These are phyloP conservation scores for Rhinophrynus dorsalis DNA, from an alignment of 2,797 vertebrate genomes.

Conservation along the genomic window DNA sequence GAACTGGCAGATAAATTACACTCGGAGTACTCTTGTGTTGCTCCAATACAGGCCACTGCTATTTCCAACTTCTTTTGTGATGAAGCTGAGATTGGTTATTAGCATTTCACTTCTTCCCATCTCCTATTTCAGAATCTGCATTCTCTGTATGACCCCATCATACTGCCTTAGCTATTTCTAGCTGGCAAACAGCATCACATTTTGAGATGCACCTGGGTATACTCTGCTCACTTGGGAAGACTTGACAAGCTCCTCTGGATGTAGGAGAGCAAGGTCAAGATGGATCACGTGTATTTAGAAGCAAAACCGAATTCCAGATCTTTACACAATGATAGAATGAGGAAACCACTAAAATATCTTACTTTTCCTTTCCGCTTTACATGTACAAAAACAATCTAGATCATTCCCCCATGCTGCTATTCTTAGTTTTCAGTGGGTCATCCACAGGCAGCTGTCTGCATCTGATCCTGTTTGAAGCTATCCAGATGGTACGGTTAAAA, in stretches of 20 bases:
- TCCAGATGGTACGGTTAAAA: slow-evolving; percentile 74
- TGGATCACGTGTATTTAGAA: neutral
- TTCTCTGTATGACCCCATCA: slow-evolving; percentile 28
- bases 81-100: neutral
- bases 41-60: neutral
- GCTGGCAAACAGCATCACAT: slow-evolving; percentile 9
- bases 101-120: slow-evolving; percentile 1
- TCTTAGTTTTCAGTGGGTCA: slow-evolving; percentile 37
- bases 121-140: slow-evolving; percentile 30
- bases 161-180: slow-evolving; percentile 23
- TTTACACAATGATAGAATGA: slow-evolving; percentile 17
- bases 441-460: slow-evolving; percentile 38
- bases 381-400: slow-evolving; percentile 13
- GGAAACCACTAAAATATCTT: slow-evolving; percentile 12
- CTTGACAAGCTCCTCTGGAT: slow-evolving; percentile 51
- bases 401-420: slow-evolving; percentile 56
- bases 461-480: slow-evolving; percentile 50
- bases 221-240: slow-evolving; percentile 55
- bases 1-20: too few relatives aligned
- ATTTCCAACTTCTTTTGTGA: neutral
- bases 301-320: neutral
- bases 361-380: slow-evolving; percentile 24
- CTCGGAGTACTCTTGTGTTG: too few relatives aligned
- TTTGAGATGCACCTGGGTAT: slow-evolving; percentile 53
- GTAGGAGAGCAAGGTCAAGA: slow-evolving; percentile 46